Evolutionary conservation across 2,113 vertebrate species (phyloP), one percentile per base, ranked within the genome.

Genomic region (Shinisaurus crocodilurus): DNA sequence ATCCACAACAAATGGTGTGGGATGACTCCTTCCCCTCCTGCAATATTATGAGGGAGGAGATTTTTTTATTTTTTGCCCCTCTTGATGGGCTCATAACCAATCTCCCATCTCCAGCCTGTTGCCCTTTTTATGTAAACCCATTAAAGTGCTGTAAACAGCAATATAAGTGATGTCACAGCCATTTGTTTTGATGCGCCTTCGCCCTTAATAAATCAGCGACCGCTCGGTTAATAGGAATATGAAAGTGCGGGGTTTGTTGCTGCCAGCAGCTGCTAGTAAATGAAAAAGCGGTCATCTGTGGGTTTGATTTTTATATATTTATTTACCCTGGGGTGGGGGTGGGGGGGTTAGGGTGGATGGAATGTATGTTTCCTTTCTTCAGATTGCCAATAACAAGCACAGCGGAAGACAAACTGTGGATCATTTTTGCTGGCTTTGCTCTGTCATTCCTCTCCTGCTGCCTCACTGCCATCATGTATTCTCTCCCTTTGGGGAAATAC

Each of bases 171-270:
- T 97, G 97, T 97, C 96, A 97, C 96, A 97, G 97, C 97, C 97
- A 96, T 97, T 97, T 97, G 97, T 98, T 97, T 97, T 97, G 97
- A 97, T 97, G 97, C 96, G 96, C 96, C 96, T 50, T 91, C 96
- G 96, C 96, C 97, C 96, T 96, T 97, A 97, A 97, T 98, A 97
- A 97, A 97, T 97, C 97, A 97, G 94, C 96, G 95, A 94, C 94
- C 94, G 95, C 96, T 97, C 96, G 92, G 95, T 97, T 97, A 97
- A 98, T 98, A 97, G 96, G 96, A 97, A 96, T 96, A 96, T 96
- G 96, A 97, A 95, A 95, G 93, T 40, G 92, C 93, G 91, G 95
- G 80, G 75, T 79, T 95, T 93, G 32, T 18, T 75, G 90, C 95
- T 97, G 96, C 96, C 96, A 96, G 96, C 97, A 97, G 96, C 97